Base-by-base conservation (phyloP, 2,888 invertebrate species). In the Melinopterus prodromus region DNA sequence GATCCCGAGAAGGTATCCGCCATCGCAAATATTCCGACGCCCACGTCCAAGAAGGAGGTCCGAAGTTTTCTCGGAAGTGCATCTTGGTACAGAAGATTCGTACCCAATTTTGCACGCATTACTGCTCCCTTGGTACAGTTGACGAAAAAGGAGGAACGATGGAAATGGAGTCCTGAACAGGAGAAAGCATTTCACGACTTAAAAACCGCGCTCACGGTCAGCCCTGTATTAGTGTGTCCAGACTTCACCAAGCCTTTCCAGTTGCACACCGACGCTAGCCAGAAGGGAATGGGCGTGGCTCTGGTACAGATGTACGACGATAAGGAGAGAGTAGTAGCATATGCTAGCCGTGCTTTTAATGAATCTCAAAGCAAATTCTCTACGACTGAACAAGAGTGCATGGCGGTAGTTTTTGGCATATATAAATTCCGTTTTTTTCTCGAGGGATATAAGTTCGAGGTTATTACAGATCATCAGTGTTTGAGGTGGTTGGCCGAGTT, bases 1-100 rank as follows among this genome's bases (percentile, higher is more conserved):
- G 38, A 38, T 38, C 38, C 38, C 6, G 38, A 6, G 6, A 38
- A 38, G 9, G 9, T 38, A 6, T 6, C 38, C 9, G 38, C 38
- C 9, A 38, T 38, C 38, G n/a, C n/a, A n/a, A n/a, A n/a, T 14
- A n/a, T 79, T 15, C 69, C 71, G n/a, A 16, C 70, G 7, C 80
- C 79, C 1, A 26, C 6, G 12, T 80, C 82, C 7, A 53, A 85
- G 0, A 83, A 83, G 26, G 81, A 85, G 35, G 0, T 86, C 5
- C 74, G 85, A 12, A 38, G 83, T 7, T 86, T 86, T 37, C 74
- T 84, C 0, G 84, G 84, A 14, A 82, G 84, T 69, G 77, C 83
- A 2, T 83, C 85, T 0, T 85, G 84, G 84, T 84, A 85, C 71
- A 75, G 83, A 16, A 76, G 79, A 15, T 83, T 82, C n/a, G n/a